Evolutionary conservation across 1,140 invertebrate genomes (phyloP).

Genomic region (Drosophila auraria): DNA sequence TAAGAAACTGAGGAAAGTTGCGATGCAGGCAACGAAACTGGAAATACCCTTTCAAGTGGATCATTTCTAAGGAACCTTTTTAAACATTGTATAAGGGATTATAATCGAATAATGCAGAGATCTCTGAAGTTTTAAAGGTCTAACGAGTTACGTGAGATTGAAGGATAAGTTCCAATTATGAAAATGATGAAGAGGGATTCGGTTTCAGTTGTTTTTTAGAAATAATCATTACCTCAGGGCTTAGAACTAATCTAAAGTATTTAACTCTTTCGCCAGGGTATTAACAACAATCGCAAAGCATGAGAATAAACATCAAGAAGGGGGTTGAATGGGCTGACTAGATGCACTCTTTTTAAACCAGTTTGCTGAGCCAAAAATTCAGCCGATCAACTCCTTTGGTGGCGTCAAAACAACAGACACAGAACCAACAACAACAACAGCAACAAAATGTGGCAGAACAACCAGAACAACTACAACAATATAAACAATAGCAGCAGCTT

Average conservation of each 20-base stretch:
- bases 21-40: not conserved
- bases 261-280: not conserved
- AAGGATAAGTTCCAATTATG: too few relatives aligned
- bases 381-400: constrained; percentile 24
- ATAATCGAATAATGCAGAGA: not conserved
- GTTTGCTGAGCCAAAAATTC: constrained; percentile 44
- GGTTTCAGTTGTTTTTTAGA: not conserved
- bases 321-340: constrained; percentile 6
- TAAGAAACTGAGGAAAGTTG: constrained; percentile 18
- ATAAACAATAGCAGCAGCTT: constrained; percentile 20
- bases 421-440: constrained; percentile 5
- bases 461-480: constrained; percentile 18
- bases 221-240: not conserved
- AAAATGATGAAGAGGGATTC: not conserved
- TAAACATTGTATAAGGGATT: not conserved
- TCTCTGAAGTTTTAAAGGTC: not conserved
- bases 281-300: not conserved
- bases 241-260: not conserved
- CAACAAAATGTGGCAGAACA: constrained; percentile 10
- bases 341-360: constrained; percentile 31
- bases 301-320: constrained; percentile 3
- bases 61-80: not conserved
- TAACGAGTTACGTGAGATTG: not conserved
- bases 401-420: constrained; percentile 40
- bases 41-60: constrained; percentile 21